phyloP scores from a whole-genome alignment of 53 echinoderm and acorn worm species.

The Holothuria scabra region DNA sequence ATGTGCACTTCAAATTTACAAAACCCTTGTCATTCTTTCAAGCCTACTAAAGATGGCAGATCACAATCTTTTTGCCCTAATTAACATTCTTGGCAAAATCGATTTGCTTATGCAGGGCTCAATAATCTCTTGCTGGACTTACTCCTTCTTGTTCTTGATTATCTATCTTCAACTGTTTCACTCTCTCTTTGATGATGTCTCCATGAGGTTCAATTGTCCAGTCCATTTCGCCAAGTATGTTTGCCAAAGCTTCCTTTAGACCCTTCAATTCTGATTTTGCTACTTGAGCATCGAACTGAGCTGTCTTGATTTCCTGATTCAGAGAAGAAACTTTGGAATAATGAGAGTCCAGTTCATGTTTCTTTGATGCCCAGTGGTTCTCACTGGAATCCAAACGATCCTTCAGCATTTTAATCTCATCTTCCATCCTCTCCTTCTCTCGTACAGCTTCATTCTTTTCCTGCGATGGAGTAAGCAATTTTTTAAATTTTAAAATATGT shows the following conservation, averaged over 20 bases:
- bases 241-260: constrained; percentile 88
- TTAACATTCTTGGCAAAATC: too few relatives aligned
- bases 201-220: constrained; percentile 57
- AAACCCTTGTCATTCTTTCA: too few relatives aligned
- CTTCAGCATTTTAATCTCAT: constrained; percentile 74
- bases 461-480: constrained; percentile 47
- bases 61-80: too few relatives aligned
- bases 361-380: constrained; percentile 63
- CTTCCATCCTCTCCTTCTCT: constrained; percentile 74
- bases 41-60: too few relatives aligned
- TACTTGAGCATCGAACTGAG: constrained; percentile 79
- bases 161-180: constrained; percentile 74
- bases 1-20: too few relatives aligned
- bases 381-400: constrained; percentile 82
- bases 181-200: constrained; percentile 77
- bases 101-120: too few relatives aligned
- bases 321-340: constrained; percentile 61
- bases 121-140: constrained; percentile 6
- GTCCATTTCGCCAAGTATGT: constrained; percentile 61
- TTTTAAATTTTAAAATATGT: background rate
- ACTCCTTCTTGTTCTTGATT: constrained; percentile 64
- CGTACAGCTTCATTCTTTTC: constrained; percentile 73
- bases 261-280: constrained; percentile 79
- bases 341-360: constrained; percentile 74
- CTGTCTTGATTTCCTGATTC: constrained; percentile 70